Conservation (phyloP, 2,797 vertebrate species). For the Esox lucius region DNA sequence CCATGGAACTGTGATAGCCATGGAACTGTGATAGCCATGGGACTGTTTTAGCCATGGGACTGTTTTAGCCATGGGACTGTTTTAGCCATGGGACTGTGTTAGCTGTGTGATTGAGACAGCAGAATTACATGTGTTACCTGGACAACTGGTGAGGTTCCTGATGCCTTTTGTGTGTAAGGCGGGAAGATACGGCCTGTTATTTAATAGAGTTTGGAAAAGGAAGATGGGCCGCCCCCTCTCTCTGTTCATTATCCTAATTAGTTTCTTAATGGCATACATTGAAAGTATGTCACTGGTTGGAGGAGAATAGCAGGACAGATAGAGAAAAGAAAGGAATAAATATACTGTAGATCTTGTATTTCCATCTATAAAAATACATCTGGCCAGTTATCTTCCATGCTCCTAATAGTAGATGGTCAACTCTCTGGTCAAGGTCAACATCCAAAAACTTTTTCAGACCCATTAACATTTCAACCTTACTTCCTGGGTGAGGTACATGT, state of each 20-base stretch:
- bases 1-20: not conserved
- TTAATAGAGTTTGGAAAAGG: not conserved
- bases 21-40: not conserved
- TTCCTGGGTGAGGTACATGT: not conserved
- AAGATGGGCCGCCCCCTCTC: not conserved
- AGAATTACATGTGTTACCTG: not conserved
- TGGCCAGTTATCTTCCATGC: not conserved
- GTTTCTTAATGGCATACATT: slow-evolving; percentile 42
- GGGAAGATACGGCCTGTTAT: not conserved
- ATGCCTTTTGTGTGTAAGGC: not conserved
- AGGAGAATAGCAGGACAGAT: slow-evolving; percentile 8
- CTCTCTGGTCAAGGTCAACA: not conserved
- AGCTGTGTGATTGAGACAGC: not conserved
- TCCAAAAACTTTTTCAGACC: not conserved
- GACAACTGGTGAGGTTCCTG: not conserved
- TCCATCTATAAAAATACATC: not conserved
- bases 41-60: not conserved
- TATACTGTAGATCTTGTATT: not conserved
- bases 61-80: not conserved
- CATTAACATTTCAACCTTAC: not conserved
- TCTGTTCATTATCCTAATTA: slow-evolving; percentile 44
- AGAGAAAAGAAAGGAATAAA: slow-evolving; percentile 1
- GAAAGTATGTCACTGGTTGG: slow-evolving; percentile 35
- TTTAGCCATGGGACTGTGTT: not conserved
- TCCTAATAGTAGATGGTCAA: not conserved